A percentile compares a stretch with the other conserved stretches of the same genome.
These are phyloP conservation scores for Brachionus paranguensis DNA, from an alignment of 1,140 invertebrate genomes.

Conservation along the genomic window DNA sequence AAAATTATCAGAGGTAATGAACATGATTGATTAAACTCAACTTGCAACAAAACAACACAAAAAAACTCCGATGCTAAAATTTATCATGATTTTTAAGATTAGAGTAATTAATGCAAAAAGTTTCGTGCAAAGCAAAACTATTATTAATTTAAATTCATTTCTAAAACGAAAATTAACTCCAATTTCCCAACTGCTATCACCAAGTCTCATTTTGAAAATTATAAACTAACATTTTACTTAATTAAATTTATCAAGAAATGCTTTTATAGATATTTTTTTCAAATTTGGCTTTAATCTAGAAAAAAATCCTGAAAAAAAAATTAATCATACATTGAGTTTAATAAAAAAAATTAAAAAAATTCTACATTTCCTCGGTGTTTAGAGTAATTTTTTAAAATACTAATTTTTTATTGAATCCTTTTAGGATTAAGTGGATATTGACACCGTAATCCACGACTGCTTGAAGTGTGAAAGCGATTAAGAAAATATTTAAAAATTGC, in stretches of 20 bases:
- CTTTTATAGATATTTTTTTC: too few relatives aligned
- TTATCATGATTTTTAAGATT: neutral
- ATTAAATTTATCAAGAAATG: neutral
- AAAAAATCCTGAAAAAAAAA: too few relatives aligned
- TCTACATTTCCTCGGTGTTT: neutral
- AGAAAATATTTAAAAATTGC: neutral
- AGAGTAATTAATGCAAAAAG: neutral
- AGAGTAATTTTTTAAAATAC: neutral
- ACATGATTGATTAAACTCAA: neutral
- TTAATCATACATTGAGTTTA: neutral
- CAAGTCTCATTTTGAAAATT: neutral
- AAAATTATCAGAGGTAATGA: neutral
- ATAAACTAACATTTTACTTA: neutral
- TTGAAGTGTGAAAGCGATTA: neutral
- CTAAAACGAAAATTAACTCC: neutral
- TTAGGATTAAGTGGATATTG: neutral
- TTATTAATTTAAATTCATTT: neutral
- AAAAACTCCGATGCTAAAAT: neutral
- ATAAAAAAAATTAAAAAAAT: neutral
- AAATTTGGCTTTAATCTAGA: too few relatives aligned
- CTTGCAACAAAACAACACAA: neutral
- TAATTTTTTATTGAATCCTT: neutral
- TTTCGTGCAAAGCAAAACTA: neutral
- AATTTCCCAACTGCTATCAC: neutral
- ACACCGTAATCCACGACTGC: neutral